phyloP scores from a whole-genome alignment of 2,797 vertebrate genomes.

The Argyrosomus regius region DNA sequence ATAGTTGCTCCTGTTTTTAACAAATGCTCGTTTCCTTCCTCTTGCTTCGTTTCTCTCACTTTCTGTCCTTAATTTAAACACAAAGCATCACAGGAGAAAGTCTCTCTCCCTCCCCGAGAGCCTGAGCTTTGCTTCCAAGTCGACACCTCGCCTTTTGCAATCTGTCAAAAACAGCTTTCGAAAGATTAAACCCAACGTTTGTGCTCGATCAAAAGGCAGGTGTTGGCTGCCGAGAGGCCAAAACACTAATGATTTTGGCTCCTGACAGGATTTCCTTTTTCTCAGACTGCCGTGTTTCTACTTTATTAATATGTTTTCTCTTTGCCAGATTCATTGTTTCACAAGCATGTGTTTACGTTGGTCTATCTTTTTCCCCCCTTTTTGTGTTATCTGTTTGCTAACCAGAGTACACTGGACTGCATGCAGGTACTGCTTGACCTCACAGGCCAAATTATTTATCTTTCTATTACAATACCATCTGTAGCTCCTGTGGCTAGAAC shows the following conservation, averaged over 20 bases:
- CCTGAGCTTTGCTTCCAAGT: slow-evolving; percentile 24
- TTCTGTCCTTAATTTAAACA: slow-evolving; percentile 55
- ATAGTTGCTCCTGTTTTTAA: slow-evolving; percentile 71
- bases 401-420: slow-evolving; percentile 97
- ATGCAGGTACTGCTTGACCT: slow-evolving; percentile 92
- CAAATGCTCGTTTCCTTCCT: slow-evolving; percentile 64
- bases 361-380: slow-evolving; percentile 52
- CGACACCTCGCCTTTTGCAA: slow-evolving; percentile 26
- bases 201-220: slow-evolving; percentile 23
- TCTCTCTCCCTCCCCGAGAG: slow-evolving; percentile 64
- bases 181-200: background rate
- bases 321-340: slow-evolving; percentile 53
- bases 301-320: slow-evolving; percentile 67
- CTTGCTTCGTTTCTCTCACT: slow-evolving; percentile 60
- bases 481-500: slow-evolving; percentile 29
- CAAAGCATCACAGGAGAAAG: slow-evolving; percentile 71
- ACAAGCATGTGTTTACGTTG: slow-evolving; percentile 76
- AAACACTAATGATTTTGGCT: slow-evolving; percentile 62
- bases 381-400: slow-evolving; percentile 76
- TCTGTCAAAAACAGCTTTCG: slow-evolving; percentile 14
- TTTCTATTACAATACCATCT: slow-evolving; percentile 22
- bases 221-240: slow-evolving; percentile 36
- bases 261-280: slow-evolving; percentile 52
- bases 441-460: slow-evolving; percentile 6
- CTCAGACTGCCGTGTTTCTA: slow-evolving; percentile 62